Evolutionary conservation across 2,113 vertebrate genomes (phyloP), one percentile per base, ranked within the genome.

Genomic region (Tenrec ecaudatus): DNA sequence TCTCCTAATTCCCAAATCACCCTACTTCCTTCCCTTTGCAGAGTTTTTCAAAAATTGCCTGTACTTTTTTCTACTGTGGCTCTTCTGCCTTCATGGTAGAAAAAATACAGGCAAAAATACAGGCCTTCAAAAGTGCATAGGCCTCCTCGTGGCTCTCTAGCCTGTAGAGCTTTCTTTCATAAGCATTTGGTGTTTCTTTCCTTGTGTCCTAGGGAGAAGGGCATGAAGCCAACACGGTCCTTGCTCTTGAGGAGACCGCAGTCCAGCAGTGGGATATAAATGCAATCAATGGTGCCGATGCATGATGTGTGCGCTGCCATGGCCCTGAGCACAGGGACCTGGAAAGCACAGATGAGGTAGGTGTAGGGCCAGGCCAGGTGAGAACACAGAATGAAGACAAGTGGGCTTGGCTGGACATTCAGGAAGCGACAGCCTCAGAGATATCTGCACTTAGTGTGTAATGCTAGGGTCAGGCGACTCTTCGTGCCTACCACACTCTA

Each of bases 21-120:
- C 11, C 82, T 60, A 27, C 6, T 88, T 77, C n/a, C 25, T 86
- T 84, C 31, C 23, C 43, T 93, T 82, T 33, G 36, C 73, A 88
- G 80, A 82, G 43, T 91, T n/a, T 93, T 94, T n/a, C 60, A 76
- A 77, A 1, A 12, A n/a, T 78, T 85, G 84, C 20, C 15, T 78
- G 58, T 53, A 7, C 38, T 73, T 69, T 73, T 79, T 29, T 25
- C 71, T 84, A 4, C 16, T 29, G 23, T 53, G 81, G 62, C 20
- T 60, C 20, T 15, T 66, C 33, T 91, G 10, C 31, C 43, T 83
- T 86, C 23, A 31, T n/a, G n/a, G n/a, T n/a, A n/a, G n/a, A n/a
- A n/a, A n/a, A n/a, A n/a, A n/a, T n/a, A n/a, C n/a, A n/a, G n/a
- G n/a, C n/a, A n/a, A n/a, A n/a, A n/a, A n/a, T n/a, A n/a, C n/a